Percentiles rank a stretch among this genome's conserved stretches.
phyloP scores from a whole-genome alignment of 2,797 vertebrate genomes.

The Rhodeus uyekii region DNA sequence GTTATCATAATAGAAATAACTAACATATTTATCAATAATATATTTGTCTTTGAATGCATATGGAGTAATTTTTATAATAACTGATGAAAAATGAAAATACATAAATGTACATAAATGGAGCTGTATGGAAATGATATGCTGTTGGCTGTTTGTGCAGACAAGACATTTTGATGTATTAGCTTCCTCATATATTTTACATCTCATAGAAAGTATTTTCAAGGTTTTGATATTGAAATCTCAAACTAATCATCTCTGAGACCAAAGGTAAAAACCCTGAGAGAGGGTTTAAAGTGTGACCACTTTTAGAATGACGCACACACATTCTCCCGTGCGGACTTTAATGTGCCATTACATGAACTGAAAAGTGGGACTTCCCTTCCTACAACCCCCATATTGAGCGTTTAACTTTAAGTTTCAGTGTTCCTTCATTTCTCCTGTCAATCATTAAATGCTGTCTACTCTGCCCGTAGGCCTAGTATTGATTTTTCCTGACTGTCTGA shows the following conservation, averaged over 20 bases:
- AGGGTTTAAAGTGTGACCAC: not conserved
- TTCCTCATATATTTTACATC: not conserved
- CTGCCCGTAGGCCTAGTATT: not conserved
- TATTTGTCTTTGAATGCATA: not conserved
- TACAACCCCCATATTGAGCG: not conserved
- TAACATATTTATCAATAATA: not conserved
- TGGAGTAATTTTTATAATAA: not conserved
- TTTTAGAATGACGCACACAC: not conserved
- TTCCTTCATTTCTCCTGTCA: not conserved
- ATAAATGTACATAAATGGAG: not conserved
- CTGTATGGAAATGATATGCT: not conserved
- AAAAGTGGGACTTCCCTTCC: not conserved
- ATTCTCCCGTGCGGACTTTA: too few relatives aligned
- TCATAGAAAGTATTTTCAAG: conserved; percentile 15
- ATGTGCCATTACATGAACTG: too few relatives aligned
- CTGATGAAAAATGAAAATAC: not conserved
- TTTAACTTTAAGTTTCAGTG: not conserved
- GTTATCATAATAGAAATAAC: not conserved
- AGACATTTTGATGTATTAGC: not conserved
- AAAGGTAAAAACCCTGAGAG: not conserved
- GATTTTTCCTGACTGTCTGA: not conserved
- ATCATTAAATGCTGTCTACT: not conserved
- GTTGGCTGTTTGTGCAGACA: not conserved
- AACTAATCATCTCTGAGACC: conserved; percentile 43
- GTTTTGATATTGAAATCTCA: not conserved